Base-by-base conservation (phyloP, 1,140 invertebrate genomes). In the Ips typographus region DNA sequence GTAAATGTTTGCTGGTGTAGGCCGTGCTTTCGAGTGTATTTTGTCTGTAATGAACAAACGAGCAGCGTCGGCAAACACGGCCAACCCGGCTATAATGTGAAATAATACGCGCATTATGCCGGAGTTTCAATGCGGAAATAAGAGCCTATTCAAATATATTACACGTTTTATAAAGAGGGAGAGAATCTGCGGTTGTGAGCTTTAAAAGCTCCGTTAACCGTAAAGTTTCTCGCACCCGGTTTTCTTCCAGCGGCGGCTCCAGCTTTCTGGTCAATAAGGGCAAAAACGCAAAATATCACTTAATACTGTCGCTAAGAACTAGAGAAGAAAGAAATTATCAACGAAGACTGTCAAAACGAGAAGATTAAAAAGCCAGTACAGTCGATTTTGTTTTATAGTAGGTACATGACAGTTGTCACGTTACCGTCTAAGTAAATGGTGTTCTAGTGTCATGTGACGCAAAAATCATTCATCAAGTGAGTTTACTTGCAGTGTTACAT, bases 61-160 rank as follows among this genome's bases (percentile, higher is more conserved):
- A 66, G 59, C 55, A 71, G 57, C 70, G 70, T 66, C 70, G 70
- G 70, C 64, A 67, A 71, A 71, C 70, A 71, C 51, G 65, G 70
- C 70, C 65, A 71, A 71, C 59, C 56, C 40, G 6, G 65, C 22
- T 53, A 62, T 66, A 65, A 67, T 67, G 52, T 44, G 39, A 37
- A 69, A 69, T 69, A 70, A 71, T 71, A 49, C 58, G 51, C 61
- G 68, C 71, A 72, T 68, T 72, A 67, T 71, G 64, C 64, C 42
- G 56, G 62, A 63, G 60, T 70, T 70, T 58, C 68, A 53, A 57
- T 58, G 69, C 70, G 70, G 71, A 72, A 72, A 72, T 68, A 68
- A 68, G 62, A 49, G 43, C 65, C 66, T 66, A 72, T 72, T 72
- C 65, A 72, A 62, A 67, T 57, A 72, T 63, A 43, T 37, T 57